Evolutionary conservation across 2,113 vertebrate genomes (phyloP).

Genomic region (Telmatochromis sp.): DNA sequence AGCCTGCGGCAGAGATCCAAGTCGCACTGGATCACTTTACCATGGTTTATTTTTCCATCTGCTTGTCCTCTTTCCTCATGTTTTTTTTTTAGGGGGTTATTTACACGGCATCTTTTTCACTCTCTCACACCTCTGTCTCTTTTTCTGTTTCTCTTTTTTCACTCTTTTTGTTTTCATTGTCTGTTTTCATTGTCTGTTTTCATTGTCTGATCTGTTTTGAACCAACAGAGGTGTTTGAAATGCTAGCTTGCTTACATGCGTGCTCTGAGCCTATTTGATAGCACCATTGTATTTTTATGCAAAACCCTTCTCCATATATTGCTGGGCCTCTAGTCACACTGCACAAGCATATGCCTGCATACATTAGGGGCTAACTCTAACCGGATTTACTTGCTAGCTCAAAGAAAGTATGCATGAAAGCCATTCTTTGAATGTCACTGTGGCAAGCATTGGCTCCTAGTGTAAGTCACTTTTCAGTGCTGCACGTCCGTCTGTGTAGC

Average conservation of each 20-base stretch:
- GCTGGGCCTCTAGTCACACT: slow-evolving; percentile 14
- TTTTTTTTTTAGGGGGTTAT: not conserved
- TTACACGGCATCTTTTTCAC: not conserved
- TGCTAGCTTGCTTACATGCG: not conserved
- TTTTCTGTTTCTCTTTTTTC: not conserved
- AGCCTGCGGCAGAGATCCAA: slow-evolving; percentile 39
- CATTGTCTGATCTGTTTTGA: slow-evolving; percentile 6
- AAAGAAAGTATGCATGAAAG: slow-evolving; percentile 22
- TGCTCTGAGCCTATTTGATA: slow-evolving; percentile 17
- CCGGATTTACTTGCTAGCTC: slow-evolving; percentile 44
- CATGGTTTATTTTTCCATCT: slow-evolving; percentile 34
- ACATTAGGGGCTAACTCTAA: slow-evolving; percentile 51
- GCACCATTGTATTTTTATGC: slow-evolving; percentile 32
- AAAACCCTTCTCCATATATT: slow-evolving; percentile 1
- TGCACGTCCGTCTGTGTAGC: not conserved
- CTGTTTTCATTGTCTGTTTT: not conserved
- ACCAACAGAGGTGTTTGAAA: slow-evolving; percentile 21
- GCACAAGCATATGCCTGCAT: slow-evolving; percentile 39
- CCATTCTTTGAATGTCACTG: slow-evolving; percentile 21
- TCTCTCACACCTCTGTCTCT: not conserved
- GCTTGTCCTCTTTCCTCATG: slow-evolving; percentile 10
- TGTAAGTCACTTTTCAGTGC: slow-evolving; percentile 11
- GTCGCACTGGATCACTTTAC: slow-evolving; percentile 36
- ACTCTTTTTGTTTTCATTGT: not conserved
- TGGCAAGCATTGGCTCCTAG: not conserved